Conservation (phyloP, 2,797 vertebrate species). For the Oryzias sinensis region DNA sequence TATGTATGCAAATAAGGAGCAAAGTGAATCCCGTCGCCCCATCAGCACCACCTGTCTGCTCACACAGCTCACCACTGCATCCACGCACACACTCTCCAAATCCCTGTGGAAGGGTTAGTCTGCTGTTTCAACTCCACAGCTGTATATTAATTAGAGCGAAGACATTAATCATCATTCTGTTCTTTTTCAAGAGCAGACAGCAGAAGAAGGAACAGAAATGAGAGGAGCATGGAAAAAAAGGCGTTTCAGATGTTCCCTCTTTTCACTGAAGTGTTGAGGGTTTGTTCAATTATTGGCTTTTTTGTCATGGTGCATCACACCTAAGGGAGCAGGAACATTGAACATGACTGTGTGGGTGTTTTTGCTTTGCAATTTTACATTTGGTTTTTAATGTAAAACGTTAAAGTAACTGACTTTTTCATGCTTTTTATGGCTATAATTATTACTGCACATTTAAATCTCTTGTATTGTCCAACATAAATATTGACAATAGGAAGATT, state of each 20-base stretch:
- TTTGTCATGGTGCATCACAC: constrained; percentile 38
- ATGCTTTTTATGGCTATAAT: not conserved
- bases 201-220: constrained; percentile 28
- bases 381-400: constrained; percentile 8
- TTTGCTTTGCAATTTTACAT: not conserved
- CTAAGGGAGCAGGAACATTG: constrained; percentile 38
- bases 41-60: constrained; percentile 92
- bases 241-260: constrained; percentile 34
- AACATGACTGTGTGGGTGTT: constrained; percentile 14
- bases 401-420: not conserved
- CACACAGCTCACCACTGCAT: constrained; percentile 49
- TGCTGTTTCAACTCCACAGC: constrained; percentile 80
- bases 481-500: not conserved
- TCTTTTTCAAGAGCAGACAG: constrained; percentile 54
- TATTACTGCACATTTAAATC: constrained; percentile 1
- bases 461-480: not conserved
- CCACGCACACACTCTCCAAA: constrained; percentile 54
- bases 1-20: constrained; percentile 98
- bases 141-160: constrained; percentile 87
- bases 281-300: constrained; percentile 50
- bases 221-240: constrained; percentile 17
- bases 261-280: constrained; percentile 52
- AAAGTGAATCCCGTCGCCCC: constrained; percentile 92
- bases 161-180: constrained; percentile 91
- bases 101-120: constrained; percentile 76